phyloP scores from a whole-genome alignment of 2,113 vertebrate species.

The Pseudopipra pipra region DNA sequence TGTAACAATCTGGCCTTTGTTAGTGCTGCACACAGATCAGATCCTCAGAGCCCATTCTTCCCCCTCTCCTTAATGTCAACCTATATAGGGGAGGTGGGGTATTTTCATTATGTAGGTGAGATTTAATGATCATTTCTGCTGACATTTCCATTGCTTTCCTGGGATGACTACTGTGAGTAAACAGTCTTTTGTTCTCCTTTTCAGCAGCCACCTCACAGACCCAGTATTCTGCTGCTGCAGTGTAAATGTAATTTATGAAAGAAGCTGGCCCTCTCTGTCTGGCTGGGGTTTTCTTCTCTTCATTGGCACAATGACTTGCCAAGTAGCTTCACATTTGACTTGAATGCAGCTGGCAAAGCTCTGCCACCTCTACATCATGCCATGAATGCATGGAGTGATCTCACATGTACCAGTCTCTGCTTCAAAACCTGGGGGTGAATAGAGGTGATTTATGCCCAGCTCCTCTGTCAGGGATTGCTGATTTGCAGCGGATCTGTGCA shows the following conservation, averaged over 20 bases:
- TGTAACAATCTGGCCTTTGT: not conserved
- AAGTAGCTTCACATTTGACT: slow-evolving; percentile 3
- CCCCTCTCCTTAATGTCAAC: not conserved
- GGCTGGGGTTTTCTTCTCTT: not conserved
- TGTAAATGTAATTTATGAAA: slow-evolving; percentile 7
- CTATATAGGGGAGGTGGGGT: not conserved
- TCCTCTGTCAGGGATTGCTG: not conserved
- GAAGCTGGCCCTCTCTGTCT: not conserved
- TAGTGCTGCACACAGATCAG: not conserved
- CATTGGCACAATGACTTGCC: not conserved
- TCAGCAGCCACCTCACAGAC: not conserved
- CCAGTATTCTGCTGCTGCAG: not conserved
- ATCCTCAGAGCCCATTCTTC: not conserved
- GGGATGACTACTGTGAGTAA: slow-evolving; percentile 12
- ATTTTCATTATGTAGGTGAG: slow-evolving; percentile 15
- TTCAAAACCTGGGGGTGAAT: slow-evolving; percentile 1
- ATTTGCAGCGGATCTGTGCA: not conserved
- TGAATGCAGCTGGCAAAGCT: slow-evolving; percentile 48
- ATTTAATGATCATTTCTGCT: slow-evolving; percentile 33
- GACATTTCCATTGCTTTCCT: slow-evolving; percentile 21
- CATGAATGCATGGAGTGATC: slow-evolving; percentile 16
- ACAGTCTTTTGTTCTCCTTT: slow-evolving; percentile 47
- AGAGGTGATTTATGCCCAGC: slow-evolving; percentile 50
- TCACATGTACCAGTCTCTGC: not conserved
- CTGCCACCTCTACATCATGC: slow-evolving; percentile 12